These are phyloP conservation scores for Naja naja DNA, from an alignment of 2,113 vertebrate species.

Conservation along the genomic window DNA sequence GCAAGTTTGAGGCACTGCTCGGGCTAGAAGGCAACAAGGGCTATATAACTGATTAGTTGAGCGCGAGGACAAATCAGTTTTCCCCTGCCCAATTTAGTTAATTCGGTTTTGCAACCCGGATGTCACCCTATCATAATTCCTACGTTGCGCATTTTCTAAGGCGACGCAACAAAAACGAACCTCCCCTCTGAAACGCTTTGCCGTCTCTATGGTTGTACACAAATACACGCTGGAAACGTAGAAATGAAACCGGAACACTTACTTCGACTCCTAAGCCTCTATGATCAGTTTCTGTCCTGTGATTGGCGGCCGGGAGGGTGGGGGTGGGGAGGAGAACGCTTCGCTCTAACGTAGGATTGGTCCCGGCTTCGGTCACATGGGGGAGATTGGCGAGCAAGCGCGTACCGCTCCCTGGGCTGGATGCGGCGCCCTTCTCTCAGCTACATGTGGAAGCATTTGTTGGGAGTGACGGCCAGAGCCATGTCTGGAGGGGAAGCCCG, in stretches of 20 bases:
- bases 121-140: background rate
- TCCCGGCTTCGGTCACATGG: background rate
- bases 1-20: background rate
- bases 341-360: background rate
- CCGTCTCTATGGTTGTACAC: background rate
- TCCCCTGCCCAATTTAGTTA: background rate
- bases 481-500: background rate
- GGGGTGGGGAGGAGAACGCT: background rate
- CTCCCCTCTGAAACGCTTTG: background rate
- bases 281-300: background rate
- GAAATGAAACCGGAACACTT: background rate
- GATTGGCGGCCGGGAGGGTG: background rate
- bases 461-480: background rate
- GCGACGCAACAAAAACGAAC: background rate
- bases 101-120: background rate
- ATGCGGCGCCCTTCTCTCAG: background rate
- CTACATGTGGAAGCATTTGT: slow-evolving; percentile 2
- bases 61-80: background rate
- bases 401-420: background rate
- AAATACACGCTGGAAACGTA: background rate
- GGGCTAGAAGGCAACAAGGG: background rate
- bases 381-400: background rate
- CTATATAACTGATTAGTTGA: background rate
- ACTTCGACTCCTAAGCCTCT: background rate
- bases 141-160: background rate